A percentile compares a stretch with the other conserved stretches of the same genome.
Evolutionary conservation across 2,888 invertebrate species (phyloP).

Genomic region (Auanema freiburgensis): DNA sequence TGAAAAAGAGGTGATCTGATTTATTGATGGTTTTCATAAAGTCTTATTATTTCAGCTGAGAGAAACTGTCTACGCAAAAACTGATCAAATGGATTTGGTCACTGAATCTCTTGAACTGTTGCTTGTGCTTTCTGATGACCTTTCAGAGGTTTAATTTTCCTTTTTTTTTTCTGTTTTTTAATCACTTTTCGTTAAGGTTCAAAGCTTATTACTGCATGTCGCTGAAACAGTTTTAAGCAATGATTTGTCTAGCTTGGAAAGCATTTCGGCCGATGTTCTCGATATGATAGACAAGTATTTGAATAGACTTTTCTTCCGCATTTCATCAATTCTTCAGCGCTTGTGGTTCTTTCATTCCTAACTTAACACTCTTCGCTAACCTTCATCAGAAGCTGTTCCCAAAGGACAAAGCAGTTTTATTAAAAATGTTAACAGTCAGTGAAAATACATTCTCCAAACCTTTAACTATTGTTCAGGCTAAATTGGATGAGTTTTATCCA

Average conservation of each 20-base stretch:
- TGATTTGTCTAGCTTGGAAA: constrained; percentile 28
- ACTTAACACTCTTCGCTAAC: constrained; percentile 55
- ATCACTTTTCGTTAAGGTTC: constrained; percentile 22
- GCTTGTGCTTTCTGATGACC: constrained; percentile 26
- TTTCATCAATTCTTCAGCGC: constrained; percentile 33
- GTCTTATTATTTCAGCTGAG: constrained; percentile 16
- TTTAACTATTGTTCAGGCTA: constrained; percentile 13
- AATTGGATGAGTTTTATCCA: constrained; percentile 30
- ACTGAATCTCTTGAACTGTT: constrained; percentile 36
- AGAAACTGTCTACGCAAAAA: constrained; percentile 20
- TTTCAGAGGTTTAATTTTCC: constrained; percentile 21
- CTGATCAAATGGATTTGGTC: constrained; percentile 27
- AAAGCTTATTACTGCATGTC: constrained; percentile 24
- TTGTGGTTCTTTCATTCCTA: constrained; percentile 57
- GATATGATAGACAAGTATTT: constrained; percentile 59
- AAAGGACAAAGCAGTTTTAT: constrained; percentile 19
- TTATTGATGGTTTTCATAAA: neutral
- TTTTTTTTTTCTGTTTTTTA: neutral
- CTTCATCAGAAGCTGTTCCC: constrained; percentile 48
- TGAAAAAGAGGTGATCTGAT: constrained; percentile 17
- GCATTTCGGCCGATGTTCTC: constrained; percentile 50
- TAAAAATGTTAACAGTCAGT: constrained; percentile 20
- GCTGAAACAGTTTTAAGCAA: constrained; percentile 24
- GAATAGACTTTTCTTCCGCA: neutral
- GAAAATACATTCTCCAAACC: neutral